Percentiles rank a stretch among this genome's conserved stretches.
Conservation (phyloP, 2,113 vertebrate species). For the Hylia prasina region DNA sequence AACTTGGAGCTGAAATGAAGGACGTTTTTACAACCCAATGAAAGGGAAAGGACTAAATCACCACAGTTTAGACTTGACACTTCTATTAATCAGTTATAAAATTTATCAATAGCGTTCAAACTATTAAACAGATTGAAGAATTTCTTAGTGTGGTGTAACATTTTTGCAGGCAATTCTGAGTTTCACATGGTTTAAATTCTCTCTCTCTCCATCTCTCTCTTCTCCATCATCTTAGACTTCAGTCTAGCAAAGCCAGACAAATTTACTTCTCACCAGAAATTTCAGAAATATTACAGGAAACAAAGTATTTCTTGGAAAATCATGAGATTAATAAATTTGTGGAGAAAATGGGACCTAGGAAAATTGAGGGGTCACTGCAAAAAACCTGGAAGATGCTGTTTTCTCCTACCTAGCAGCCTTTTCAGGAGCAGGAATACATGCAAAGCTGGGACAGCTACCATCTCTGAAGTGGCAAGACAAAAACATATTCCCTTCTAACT, state of each 20-base stretch:
- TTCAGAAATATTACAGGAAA: background rate
- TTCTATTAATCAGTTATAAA: background rate
- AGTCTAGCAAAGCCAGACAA: background rate
- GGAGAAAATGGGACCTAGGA: background rate
- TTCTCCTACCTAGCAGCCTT: background rate
- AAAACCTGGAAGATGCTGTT: background rate
- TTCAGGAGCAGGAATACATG: background rate
- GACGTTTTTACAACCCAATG: background rate
- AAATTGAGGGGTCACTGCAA: background rate
- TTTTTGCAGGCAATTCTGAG: background rate
- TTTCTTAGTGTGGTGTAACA: background rate
- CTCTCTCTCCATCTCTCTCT: fast-evolving
- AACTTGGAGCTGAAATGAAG: background rate
- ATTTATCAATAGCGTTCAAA: background rate
- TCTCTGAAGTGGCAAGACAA: background rate
- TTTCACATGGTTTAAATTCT: background rate
- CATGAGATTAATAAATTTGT: background rate
- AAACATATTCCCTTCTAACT: background rate
- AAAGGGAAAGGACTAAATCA: background rate
- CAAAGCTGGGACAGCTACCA: background rate
- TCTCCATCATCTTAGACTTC: background rate
- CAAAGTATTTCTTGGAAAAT: background rate
- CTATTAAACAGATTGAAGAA: background rate
- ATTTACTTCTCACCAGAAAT: background rate
- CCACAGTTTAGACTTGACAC: background rate